A percentile compares a stretch with the other conserved stretches of the same genome.
Evolutionary conservation across 2,888 invertebrate genomes (phyloP).

Genomic region (Habroteleia sp.): DNA sequence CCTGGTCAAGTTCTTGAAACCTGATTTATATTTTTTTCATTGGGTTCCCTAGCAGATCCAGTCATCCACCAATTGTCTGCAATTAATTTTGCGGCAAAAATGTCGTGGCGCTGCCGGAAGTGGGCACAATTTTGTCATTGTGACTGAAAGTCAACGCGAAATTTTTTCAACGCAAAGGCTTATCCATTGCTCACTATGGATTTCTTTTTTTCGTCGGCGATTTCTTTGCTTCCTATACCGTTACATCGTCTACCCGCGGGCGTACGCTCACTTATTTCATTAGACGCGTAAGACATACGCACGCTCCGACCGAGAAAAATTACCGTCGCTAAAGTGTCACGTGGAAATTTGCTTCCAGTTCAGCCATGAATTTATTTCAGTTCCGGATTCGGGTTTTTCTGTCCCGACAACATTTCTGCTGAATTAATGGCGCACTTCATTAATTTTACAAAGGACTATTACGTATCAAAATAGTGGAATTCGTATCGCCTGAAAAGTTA

Average conservation of each 20-base stretch:
- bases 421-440: too few species aligned
- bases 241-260: slow-evolving; percentile 53
- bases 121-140: slow-evolving; percentile 24
- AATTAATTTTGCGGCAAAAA: slow-evolving; percentile 28
- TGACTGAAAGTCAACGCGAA: slow-evolving; percentile 42
- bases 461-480: too few species aligned
- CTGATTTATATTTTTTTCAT: too few species aligned
- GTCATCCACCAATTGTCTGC: background rate
- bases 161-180: slow-evolving; percentile 33
- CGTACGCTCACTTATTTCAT: slow-evolving; percentile 52
- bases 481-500: too few species aligned
- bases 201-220: slow-evolving; percentile 36
- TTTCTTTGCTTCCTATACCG: slow-evolving; percentile 58
- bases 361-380: slow-evolving; percentile 40
- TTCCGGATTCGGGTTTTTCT: slow-evolving; percentile 27
- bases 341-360: slow-evolving; percentile 51
- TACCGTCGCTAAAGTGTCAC: slow-evolving; percentile 41
- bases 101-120: slow-evolving; percentile 39
- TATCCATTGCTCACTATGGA: slow-evolving; percentile 2
- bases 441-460: too few species aligned
- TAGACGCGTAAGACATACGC: slow-evolving; percentile 48
- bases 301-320: slow-evolving; percentile 31
- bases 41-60: too few species aligned
- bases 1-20: too few species aligned
- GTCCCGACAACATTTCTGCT: too few species aligned